Percentiles rank a stretch among this genome's conserved stretches.
Conservation (phyloP, 2,113 vertebrate species). For the Chionomys nivalis region DNA sequence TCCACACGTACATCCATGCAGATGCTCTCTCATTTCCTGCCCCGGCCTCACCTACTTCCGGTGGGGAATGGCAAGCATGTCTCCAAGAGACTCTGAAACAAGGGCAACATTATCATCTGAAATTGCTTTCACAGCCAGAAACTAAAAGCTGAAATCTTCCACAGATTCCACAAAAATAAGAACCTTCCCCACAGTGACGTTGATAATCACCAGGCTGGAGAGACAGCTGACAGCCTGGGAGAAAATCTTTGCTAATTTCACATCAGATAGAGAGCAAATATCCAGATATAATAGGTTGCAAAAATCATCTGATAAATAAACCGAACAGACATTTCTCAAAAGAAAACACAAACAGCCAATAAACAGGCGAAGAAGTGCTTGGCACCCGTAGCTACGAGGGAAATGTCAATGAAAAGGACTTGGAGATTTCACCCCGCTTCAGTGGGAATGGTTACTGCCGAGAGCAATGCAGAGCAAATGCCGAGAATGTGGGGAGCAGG, state of each 20-base stretch:
- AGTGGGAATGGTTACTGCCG: not conserved
- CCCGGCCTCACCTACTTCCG: not conserved
- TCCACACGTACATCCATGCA: not conserved
- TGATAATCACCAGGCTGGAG: not conserved
- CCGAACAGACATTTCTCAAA: not conserved
- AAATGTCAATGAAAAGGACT: not conserved
- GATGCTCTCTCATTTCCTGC: not conserved
- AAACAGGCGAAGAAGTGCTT: not conserved
- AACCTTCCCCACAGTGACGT: not conserved
- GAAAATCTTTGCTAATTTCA: not conserved
- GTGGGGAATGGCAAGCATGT: not conserved
- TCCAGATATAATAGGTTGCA: not conserved
- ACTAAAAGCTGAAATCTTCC: not conserved
- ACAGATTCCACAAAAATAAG: not conserved
- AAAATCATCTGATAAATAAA: not conserved
- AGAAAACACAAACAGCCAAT: not conserved
- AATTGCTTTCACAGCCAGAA: slow-evolving; percentile 9
- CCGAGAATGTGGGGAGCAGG: too few relatives aligned
- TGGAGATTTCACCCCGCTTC: not conserved
- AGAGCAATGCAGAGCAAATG: not conserved
- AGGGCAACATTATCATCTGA: not conserved
- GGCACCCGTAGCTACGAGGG: not conserved
- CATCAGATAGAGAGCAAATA: not conserved
- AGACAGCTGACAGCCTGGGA: not conserved
- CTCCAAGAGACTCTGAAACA: not conserved